Evolutionary conservation across 2,888 invertebrate species (phyloP).

Genomic region (Oscheius myriophilus): DNA sequence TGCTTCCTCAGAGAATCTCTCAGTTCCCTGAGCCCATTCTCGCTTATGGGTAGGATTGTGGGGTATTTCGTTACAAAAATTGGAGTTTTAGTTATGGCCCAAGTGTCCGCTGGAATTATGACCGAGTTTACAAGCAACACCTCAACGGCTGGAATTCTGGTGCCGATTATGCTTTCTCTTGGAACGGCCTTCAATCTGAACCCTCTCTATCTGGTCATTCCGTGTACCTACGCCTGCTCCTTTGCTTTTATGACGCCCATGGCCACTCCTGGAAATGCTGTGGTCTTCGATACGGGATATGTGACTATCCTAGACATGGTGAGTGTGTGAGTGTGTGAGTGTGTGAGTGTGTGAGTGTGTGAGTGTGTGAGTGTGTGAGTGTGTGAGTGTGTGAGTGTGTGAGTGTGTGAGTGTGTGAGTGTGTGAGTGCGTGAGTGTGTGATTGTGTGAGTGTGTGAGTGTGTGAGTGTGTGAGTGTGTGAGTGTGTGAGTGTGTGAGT

Average conservation of each 20-base stretch:
- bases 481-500: too few relatives aligned
- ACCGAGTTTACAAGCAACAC: conserved; percentile 57
- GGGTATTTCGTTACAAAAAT: too few relatives aligned
- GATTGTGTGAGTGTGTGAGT: not conserved
- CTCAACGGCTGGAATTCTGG: conserved; percentile 58
- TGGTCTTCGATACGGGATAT: conserved; percentile 23
- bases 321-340: not conserved
- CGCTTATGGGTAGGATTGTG: not conserved
- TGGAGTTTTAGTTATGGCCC: conserved; percentile 41
- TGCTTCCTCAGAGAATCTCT: not conserved
- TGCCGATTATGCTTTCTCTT: conserved; percentile 41
- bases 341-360: not conserved
- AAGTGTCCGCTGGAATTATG: conserved; percentile 45
- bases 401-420: too few relatives aligned
- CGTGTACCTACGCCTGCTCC: conserved; percentile 5
- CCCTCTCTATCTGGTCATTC: conserved; percentile 20
- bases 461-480: not conserved
- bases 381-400: too few relatives aligned
- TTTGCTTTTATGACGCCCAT: conserved; percentile 10
- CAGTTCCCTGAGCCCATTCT: conserved; percentile 8
- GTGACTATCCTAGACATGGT: conserved; percentile 13
- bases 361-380: too few relatives aligned
- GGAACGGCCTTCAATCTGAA: conserved; percentile 12
- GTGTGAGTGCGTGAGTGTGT: not conserved
- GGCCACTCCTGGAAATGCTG: conserved; percentile 15